phyloP scores from a whole-genome alignment of 1,140 invertebrate species.

The Gyrodactylus bullatarudis region DNA sequence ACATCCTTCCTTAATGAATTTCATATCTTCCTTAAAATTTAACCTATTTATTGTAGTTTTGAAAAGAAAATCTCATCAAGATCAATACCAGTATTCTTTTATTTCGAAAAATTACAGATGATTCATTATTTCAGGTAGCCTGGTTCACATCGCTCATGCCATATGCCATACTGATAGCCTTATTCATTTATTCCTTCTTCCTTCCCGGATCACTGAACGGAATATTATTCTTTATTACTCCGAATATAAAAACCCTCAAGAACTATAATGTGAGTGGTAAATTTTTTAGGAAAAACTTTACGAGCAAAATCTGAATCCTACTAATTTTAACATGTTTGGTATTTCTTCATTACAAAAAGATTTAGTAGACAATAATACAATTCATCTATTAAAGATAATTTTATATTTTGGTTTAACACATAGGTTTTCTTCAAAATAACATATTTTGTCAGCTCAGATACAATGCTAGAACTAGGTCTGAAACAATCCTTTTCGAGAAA shows the following conservation, averaged over 20 bases:
- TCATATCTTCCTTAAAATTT: no score
- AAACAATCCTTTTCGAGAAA: no score
- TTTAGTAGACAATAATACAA: background rate
- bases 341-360: background rate
- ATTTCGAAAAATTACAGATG: no score
- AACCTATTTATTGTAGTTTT: no score
- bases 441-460: no score
- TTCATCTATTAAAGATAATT: background rate
- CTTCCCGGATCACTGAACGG: background rate
- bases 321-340: background rate
- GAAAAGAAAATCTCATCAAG: no score
- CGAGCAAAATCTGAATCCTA: background rate
- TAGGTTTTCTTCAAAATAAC: background rate
- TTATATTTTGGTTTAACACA: background rate
- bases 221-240: background rate
- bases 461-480: no score
- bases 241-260: background rate
- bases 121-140: no score
- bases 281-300: background rate
- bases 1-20: no score
- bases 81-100: no score
- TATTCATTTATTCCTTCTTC: background rate
- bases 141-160: background rate
- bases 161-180: background rate
- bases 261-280: background rate